Evolutionary conservation across 2,113 vertebrate species (phyloP).

Genomic region (Ellobius talpinus): DNA sequence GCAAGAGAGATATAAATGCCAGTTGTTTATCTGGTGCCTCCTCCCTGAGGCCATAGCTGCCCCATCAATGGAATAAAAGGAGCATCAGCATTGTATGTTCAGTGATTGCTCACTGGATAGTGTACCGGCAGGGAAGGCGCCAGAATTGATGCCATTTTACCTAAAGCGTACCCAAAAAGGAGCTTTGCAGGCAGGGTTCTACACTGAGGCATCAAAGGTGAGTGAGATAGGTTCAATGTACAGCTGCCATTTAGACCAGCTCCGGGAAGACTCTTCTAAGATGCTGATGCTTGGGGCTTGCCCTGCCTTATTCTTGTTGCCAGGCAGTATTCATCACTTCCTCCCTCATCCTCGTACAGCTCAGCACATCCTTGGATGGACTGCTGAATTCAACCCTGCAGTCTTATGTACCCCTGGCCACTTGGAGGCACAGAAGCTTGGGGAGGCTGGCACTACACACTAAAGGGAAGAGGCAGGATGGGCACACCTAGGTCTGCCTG

Average conservation of each 20-base stretch:
- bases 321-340: not conserved
- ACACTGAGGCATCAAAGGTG: not conserved
- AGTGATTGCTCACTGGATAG: not conserved
- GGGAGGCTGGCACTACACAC: not conserved
- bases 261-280: not conserved
- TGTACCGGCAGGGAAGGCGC: not conserved
- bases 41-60: not conserved
- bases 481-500: not conserved
- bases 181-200: not conserved
- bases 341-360: not conserved
- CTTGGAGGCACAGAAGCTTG: not conserved
- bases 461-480: not conserved
- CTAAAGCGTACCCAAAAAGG: not conserved
- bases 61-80: not conserved
- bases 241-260: not conserved
- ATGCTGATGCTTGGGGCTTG: not conserved
- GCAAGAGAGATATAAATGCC: not conserved
- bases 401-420: not conserved
- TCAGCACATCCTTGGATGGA: not conserved
- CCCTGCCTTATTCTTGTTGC: not conserved
- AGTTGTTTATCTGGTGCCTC: not conserved
- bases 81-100: not conserved
- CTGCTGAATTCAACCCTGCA: not conserved
- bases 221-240: not conserved
- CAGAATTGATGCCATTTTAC: not conserved